phyloP scores from a whole-genome alignment of 2,888 invertebrate species.

The Colostygia pectinataria region DNA sequence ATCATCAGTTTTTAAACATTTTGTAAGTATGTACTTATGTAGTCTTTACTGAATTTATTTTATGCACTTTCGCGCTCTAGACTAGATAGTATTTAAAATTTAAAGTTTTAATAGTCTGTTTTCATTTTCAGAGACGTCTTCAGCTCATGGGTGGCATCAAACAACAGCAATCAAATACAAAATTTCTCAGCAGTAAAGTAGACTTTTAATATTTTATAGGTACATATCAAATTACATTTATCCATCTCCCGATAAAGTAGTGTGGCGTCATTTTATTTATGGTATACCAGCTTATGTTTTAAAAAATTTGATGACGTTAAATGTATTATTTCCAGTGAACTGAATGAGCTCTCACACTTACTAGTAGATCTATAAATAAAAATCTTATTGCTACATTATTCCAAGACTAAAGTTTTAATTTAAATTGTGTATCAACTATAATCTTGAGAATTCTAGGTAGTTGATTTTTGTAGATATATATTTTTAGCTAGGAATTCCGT shows the following conservation, averaged over 20 bases:
- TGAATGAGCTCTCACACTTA: slow-evolving; percentile 13
- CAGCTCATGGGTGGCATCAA: slow-evolving; percentile 94
- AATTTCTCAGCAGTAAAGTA: slow-evolving; percentile 92
- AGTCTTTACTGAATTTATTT: too few species aligned
- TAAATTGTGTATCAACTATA: slow-evolving; percentile 10
- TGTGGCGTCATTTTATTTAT: slow-evolving; percentile 25
- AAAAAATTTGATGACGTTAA: slow-evolving; percentile 4
- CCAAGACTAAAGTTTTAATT: slow-evolving; percentile 3
- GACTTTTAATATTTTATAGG: slow-evolving; percentile 41
- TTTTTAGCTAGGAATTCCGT: slow-evolving; percentile 13
- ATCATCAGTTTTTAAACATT: too few species aligned
- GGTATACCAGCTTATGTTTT: slow-evolving; percentile 8
- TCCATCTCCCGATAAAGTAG: slow-evolving; percentile 34
- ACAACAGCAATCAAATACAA: slow-evolving; percentile 91
- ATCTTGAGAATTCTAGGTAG: slow-evolving; percentile 21
- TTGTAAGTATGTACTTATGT: too few species aligned
- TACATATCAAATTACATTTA: slow-evolving; percentile 58
- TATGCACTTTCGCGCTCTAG: too few species aligned
- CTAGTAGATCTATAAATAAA: slow-evolving; percentile 4
- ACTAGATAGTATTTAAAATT: too few species aligned
- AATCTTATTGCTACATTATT: background rate
- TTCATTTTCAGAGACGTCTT: slow-evolving; percentile 91
- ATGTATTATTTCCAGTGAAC: slow-evolving; percentile 11
- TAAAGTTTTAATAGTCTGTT: slow-evolving; percentile 33
- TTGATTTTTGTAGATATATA: slow-evolving; percentile 30